These are phyloP conservation scores for Cistogaster globosa DNA, from an alignment of 2,888 invertebrate species.

Conservation along the genomic window DNA sequence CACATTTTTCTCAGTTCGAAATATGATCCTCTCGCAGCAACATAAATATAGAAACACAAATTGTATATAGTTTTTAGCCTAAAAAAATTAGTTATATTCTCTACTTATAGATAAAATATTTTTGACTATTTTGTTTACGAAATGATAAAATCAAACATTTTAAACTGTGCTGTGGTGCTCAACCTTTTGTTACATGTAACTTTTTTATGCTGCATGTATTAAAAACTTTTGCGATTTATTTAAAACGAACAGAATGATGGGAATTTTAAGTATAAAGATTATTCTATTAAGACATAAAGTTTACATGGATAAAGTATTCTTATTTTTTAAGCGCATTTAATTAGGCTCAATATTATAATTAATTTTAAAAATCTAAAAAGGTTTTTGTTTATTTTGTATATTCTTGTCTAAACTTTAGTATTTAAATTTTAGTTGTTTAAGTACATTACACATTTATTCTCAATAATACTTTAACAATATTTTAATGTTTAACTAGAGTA, in stretches of 20 bases:
- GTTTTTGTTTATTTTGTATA: constrained; percentile 15
- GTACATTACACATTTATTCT: not conserved
- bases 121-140: constrained; percentile 48
- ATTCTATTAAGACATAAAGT: constrained; percentile 45
- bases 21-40: no score
- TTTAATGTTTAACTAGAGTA: not conserved
- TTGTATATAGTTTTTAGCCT: constrained; percentile 66
- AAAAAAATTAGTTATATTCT: constrained; percentile 44
- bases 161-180: constrained; percentile 51
- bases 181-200: constrained; percentile 47
- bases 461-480: constrained; percentile 7
- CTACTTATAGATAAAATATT: constrained; percentile 12
- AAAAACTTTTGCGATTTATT: constrained; percentile 36
- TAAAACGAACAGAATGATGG: not conserved
- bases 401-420: constrained; percentile 15
- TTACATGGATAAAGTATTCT: constrained; percentile 41
- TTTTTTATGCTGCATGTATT: constrained; percentile 8
- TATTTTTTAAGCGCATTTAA: constrained; percentile 48
- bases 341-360: constrained; percentile 55
- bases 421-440: constrained; percentile 19
- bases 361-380: constrained; percentile 4
- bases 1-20: no score
- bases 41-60: constrained; percentile 21
- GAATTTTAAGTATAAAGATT: constrained; percentile 22
- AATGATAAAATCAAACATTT: constrained; percentile 24